Evolutionary conservation across 2,113 vertebrate genomes (phyloP), one percentile per base, ranked within the genome.

Genomic region (Phyllopteryx taeniolatus): DNA sequence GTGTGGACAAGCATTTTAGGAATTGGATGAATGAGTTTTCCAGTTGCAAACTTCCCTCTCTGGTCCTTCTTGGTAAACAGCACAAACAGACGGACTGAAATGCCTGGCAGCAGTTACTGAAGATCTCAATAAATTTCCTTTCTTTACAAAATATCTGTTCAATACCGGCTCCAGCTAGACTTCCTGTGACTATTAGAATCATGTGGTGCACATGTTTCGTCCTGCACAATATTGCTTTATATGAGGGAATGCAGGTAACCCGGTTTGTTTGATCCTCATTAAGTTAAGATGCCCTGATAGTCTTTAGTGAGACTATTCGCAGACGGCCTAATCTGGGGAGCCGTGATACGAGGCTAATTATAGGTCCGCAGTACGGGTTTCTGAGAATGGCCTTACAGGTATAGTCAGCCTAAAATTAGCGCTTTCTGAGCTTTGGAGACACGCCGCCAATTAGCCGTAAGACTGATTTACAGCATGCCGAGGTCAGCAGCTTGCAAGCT

Each of bases 331-430:
- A 80, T 86, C 75, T 78, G 31, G 63, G 64, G 53, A 80, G 75
- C 71, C 70, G 79, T 77, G 70, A 79, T 74, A 79, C 80, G 83
- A 79, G 74, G 65, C 78, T 88, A 89, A 87, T 84, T 85, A 85
- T 84, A 76, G 78, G 79, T 81, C 80, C 79, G 82, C 69, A 75
- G 83, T 47, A 70, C 67, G 44, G 35, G 68, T 62, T 87, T 89
- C 79, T 83, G 68, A 75, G 82, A 89, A 80, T 77, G 66, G 74
- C 61, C 19, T 10, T 57, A 17, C 76, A 81, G 80, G 78, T 86
- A 71, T 72, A 74, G 71, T 46, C 53, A 59, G 42, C 43, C 74
- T 62, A 70, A 79, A 83, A 76, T 77, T 17, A 72, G 75, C 72
- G 76, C 74, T 72, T 68, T 81, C 78, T 69, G 64, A 79, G 67